Base-by-base conservation (phyloP, 2,888 invertebrate species). In the Drosophila anceps region DNA sequence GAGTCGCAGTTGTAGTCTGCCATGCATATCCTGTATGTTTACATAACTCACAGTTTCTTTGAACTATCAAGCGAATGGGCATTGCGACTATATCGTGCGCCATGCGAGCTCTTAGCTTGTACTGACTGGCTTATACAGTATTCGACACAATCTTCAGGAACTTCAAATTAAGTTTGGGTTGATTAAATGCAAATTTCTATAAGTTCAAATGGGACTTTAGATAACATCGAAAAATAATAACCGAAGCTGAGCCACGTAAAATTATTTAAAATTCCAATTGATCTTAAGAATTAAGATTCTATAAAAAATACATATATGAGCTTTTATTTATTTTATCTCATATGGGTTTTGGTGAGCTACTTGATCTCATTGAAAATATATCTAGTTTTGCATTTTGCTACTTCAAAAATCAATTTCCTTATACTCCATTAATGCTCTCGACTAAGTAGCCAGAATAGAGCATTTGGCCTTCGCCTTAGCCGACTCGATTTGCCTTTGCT, bases 21-120 rank as follows among this genome's bases (percentile, higher is more conserved):
- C 71, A 50, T 46, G 76, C 66, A 54, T 63, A 73, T 76, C 66
- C 72, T 67, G 67, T 53, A 69, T 81, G 88, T 68, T 73, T 75
- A 76, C 85, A 89, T 87, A 85, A 79, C 76, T 87, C 79, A 87
- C 64, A 54, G 66, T 77, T 73, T 65, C 54, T 46, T 64, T 48
- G 48, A 53, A 48, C 9, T 51, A 59, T 18, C 41, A 10, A 4
- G 15, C 5, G 3, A 7, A 0, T 6, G 13, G 37, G 48, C 51
- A 61, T 18, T 1, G 1, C 10, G 60, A 29, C 44, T 64, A 33
- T 29, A 2, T 13, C 13, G 54, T 39, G 24, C 7, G 15, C 5
- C 2, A 2, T n/a, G 15, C 4, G n/a, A 37, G 6, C 4, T 41
- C 41, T 43, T 4, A 20, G 5, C 5, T 20, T 1, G 2, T 43